phyloP scores from a whole-genome alignment of 2,888 invertebrate species.

The Incurvaria masculella region DNA sequence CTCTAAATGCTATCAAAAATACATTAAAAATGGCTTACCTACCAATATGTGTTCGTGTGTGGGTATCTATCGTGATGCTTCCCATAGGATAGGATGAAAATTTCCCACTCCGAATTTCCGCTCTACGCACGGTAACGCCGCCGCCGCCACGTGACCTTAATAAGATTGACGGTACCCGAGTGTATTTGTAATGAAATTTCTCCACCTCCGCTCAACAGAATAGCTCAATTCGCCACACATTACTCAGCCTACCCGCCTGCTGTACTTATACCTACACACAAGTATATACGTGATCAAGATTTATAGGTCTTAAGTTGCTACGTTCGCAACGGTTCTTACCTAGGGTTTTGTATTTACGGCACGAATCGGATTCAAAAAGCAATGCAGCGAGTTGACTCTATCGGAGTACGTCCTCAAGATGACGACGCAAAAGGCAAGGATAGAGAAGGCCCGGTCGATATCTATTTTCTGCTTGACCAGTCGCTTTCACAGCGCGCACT shows the following conservation, averaged over 20 bases:
- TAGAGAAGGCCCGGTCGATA: conserved; percentile 8
- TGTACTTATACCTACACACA: too few relatives aligned
- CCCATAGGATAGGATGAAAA: too few relatives aligned
- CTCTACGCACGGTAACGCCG: neutral
- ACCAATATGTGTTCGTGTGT: too few relatives aligned
- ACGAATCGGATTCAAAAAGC: neutral
- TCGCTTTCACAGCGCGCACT: neutral
- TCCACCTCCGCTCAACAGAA: conserved; percentile 9
- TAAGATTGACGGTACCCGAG: conserved; percentile 33
- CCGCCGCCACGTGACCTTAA: conserved; percentile 38
- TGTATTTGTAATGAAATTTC: conserved; percentile 26
- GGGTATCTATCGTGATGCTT: too few relatives aligned
- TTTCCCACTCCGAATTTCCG: too few relatives aligned
- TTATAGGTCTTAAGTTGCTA: too few relatives aligned
- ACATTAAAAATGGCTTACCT: too few relatives aligned
- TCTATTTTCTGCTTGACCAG: conserved; percentile 17
- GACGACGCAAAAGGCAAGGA: neutral
- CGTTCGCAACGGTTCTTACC: neutral
- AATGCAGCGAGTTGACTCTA: conserved; percentile 2
- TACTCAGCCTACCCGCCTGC: too few relatives aligned
- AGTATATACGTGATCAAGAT: too few relatives aligned
- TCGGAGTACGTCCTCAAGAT: neutral
- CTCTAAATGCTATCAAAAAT: too few relatives aligned
- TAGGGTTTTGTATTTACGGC: conserved; percentile 3
- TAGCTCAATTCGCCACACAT: neutral